A percentile compares a stretch with the other conserved stretches of the same genome.
These are phyloP conservation scores for Dromococcyx pavoninus DNA, from an alignment of 2,797 vertebrate species.

Conservation along the genomic window DNA sequence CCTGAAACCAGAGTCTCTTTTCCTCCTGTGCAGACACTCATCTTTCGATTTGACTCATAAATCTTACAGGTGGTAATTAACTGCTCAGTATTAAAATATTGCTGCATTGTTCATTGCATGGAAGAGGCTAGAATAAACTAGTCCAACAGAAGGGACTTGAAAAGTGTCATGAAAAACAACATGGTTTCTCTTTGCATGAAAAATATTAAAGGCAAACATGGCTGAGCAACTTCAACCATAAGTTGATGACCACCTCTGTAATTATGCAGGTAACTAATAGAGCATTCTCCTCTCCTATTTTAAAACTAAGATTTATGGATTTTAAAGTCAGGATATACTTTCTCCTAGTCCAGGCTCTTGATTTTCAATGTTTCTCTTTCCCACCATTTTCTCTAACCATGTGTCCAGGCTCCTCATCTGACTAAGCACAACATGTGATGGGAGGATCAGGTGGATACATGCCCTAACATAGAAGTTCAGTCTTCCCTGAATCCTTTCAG, in stretches of 20 bases:
- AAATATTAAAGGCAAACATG: background rate
- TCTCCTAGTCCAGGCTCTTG: background rate
- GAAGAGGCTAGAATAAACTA: background rate
- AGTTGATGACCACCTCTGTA: background rate
- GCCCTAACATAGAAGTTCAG: fast-evolving
- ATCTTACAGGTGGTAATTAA: slow-evolving; percentile 46
- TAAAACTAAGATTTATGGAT: background rate
- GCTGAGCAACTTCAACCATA: background rate
- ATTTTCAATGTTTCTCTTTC: background rate
- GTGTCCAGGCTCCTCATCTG: background rate
- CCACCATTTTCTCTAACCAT: background rate
- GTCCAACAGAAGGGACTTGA: background rate
- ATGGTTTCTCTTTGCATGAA: background rate
- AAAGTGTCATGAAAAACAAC: background rate
- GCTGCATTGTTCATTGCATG: slow-evolving; percentile 17
- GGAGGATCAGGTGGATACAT: background rate
- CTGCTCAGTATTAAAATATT: slow-evolving; percentile 36
- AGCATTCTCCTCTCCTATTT: background rate
- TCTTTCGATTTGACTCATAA: slow-evolving; percentile 5
- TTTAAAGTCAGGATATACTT: background rate
- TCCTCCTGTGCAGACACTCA: background rate
- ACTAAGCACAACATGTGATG: background rate
- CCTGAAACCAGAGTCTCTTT: background rate
- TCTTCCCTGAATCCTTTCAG: background rate
- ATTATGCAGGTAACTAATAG: background rate